phyloP scores from a whole-genome alignment of 2,113 vertebrate species.

The Scytalopus superciliaris region DNA sequence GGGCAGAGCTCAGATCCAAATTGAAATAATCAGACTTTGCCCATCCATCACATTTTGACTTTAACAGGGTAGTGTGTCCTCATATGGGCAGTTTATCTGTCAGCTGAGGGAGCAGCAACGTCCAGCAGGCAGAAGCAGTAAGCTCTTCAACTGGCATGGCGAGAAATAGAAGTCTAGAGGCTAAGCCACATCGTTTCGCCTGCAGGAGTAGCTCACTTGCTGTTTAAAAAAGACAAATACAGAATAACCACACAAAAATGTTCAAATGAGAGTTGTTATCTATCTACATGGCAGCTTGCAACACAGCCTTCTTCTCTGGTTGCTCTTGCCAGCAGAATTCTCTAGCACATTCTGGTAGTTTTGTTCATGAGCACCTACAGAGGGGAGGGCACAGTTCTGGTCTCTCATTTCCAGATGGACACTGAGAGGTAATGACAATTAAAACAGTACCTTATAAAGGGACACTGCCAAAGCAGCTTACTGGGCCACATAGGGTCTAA shows the following conservation, averaged over 20 bases:
- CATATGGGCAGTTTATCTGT: not conserved
- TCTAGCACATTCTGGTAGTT: not conserved
- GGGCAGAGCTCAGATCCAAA: not conserved
- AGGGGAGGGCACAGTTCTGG: accelerated
- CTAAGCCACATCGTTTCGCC: not conserved
- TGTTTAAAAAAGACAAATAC: not conserved
- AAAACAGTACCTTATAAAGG: not conserved
- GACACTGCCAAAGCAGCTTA: not conserved
- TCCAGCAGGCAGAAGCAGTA: not conserved
- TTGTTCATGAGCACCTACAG: not conserved
- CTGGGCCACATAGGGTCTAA: accelerated
- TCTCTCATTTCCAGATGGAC: not conserved
- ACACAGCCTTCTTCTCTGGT: not conserved
- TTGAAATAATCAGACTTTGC: not conserved
- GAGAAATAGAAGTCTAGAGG: not conserved
- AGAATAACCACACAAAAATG: not conserved
- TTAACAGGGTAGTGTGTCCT: not conserved
- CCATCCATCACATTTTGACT: not conserved
- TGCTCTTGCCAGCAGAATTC: not conserved
- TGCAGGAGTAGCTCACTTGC: not conserved
- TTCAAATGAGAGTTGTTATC: not conserved
- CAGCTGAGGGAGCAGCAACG: not conserved
- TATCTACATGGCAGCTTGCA: not conserved
- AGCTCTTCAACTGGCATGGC: not conserved
- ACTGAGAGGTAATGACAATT: not conserved